Percentiles rank a stretch among this genome's conserved stretches.
Conservation (phyloP, 2,797 vertebrate species). For the Artibeus lituratus region DNA sequence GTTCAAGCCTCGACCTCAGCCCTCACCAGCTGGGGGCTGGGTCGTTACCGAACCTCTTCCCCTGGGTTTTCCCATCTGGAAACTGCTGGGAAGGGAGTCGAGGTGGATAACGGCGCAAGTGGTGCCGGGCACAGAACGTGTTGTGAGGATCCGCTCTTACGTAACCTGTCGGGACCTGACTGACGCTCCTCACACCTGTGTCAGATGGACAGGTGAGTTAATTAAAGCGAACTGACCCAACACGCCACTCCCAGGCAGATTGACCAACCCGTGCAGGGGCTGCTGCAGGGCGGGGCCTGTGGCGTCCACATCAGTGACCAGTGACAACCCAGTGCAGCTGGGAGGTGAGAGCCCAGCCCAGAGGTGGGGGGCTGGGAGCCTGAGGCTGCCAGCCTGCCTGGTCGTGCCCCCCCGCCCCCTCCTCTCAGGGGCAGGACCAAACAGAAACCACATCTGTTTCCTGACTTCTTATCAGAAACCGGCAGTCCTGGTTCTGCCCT, state of each 20-base stretch:
- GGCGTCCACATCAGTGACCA: background rate
- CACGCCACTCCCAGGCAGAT: background rate
- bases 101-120: fast-evolving
- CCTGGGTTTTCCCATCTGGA: background rate
- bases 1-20: background rate
- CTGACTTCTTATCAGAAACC: background rate
- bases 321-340: background rate
- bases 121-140: fast-evolving
- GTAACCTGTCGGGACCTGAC: no score
- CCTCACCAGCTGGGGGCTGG: background rate
- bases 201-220: background rate
- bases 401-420: fast-evolving
- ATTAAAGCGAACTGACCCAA: background rate
- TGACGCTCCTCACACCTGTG: background rate
- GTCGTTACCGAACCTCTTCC: background rate
- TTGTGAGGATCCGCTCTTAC: fast-evolving
- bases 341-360: background rate
- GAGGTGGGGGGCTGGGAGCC: background rate
- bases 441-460: background rate
- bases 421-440: background rate
- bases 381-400: background rate
- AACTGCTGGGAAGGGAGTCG: background rate
- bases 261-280: background rate
- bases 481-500: background rate
- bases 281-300: background rate